Base-by-base conservation (phyloP, 2,888 invertebrate genomes). In the Chrysina gloriosa region DNA sequence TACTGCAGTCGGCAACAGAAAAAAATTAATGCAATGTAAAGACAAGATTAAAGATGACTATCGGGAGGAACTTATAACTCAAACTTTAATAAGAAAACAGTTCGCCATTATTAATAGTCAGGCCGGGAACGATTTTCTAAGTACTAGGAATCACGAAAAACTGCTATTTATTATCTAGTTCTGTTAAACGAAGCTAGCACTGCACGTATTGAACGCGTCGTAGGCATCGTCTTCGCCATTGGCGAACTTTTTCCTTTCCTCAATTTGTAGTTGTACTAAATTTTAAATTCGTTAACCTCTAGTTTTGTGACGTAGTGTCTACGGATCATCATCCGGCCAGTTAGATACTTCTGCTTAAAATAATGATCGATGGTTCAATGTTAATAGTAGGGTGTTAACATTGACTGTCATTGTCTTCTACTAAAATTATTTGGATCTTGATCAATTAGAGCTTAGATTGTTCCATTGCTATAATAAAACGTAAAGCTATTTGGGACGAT, bases 11-110 rank as follows among this genome's bases (percentile, higher is more conserved):
- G 47, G 48, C 42, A 58, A 50, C 50, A 71, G 72, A 76, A 78
- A 78, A 77, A 77, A 77, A 75, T 76, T 77, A 79, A 79, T 77
- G 79, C 76, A 80, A 79, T 77, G 80, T 75, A 80, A 79, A 80
- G 80, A 81, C 80, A 79, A 82, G 81, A 82, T 82, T 82, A 82
- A 82, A 82, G 82, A 82, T 82, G 79, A 75, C 81, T 82, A 82
- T 82, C 82, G 69, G 75, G 72, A 71, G 75, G 75, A 78, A 80
- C 80, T 79, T 80, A 81, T 81, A 82, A 81, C 79, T 80, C 79
- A 80, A 81, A 82, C 77, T 82, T 81, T 82, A 82, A 82, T 82
- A 82, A 82, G 82, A 82, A 80, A 81, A 80, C 81, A 76, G 79
- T 80, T 78, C 77, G 77, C 77, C 79, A 78, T 79, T 80, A 80